Conservation (phyloP, 2,888 invertebrate species). For the Phengaris arion region DNA sequence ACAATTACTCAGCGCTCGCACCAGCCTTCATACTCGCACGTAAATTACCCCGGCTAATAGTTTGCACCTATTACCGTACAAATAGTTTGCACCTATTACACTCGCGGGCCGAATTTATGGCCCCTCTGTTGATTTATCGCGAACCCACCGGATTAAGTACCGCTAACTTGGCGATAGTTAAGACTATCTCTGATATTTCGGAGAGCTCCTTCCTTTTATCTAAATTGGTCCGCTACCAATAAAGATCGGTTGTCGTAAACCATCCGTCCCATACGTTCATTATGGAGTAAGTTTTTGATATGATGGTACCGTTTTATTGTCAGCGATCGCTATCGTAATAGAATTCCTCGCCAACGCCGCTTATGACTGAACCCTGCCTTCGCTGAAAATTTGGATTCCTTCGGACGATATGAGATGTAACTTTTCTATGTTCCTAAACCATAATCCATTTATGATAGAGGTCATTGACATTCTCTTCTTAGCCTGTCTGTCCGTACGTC, state of each 20-base stretch:
- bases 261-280: constrained; percentile 79
- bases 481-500: too few relatives aligned
- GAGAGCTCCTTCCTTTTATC: constrained; percentile 79
- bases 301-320: constrained; percentile 79
- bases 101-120: constrained; percentile 71
- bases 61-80: constrained; percentile 47
- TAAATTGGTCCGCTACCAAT: constrained; percentile 79
- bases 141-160: constrained; percentile 75
- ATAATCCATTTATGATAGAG: too few relatives aligned
- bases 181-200: constrained; percentile 79
- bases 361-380: not conserved
- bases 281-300: constrained; percentile 79
- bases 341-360: constrained; percentile 56
- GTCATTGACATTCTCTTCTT: not conserved
- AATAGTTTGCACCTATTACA: constrained; percentile 78
- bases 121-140: constrained; percentile 76
- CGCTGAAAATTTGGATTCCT: too few relatives aligned
- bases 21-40: constrained; percentile 38
- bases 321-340: constrained; percentile 77
- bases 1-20: not conserved
- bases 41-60: constrained; percentile 50
- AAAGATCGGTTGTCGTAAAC: constrained; percentile 79
- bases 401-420: too few relatives aligned
- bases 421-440: too few relatives aligned
- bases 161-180: constrained; percentile 80